phyloP scores from a whole-genome alignment of 2,888 invertebrate genomes.

The Drosophila putrida region DNA sequence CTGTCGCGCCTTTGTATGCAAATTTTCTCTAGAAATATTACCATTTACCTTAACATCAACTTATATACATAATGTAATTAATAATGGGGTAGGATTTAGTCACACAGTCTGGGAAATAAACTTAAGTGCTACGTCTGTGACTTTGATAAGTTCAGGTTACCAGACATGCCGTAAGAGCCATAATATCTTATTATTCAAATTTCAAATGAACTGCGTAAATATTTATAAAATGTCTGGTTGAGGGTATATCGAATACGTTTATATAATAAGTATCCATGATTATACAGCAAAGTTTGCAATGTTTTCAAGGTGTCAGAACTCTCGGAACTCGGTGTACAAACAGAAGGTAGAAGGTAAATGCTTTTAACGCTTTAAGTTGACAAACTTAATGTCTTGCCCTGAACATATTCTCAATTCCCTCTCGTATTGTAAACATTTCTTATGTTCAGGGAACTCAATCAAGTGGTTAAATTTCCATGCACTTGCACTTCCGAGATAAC shows the following conservation, averaged over 20 bases:
- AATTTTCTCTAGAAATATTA: slow-evolving; percentile 41
- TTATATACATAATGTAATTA: slow-evolving; percentile 21
- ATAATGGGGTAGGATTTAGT: slow-evolving; percentile 8
- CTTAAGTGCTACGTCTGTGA: slow-evolving; percentile 10
- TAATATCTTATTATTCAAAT: slow-evolving; percentile 53
- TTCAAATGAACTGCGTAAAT: slow-evolving; percentile 46
- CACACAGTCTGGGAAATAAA: slow-evolving; percentile 1
- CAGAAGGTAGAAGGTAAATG: slow-evolving; percentile 37
- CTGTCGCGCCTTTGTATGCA: slow-evolving; percentile 66
- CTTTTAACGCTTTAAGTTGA: slow-evolving; percentile 41
- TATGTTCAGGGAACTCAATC: slow-evolving; percentile 28
- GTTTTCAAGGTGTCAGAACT: slow-evolving; percentile 34
- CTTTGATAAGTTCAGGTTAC: slow-evolving; percentile 25
- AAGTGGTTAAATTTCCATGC: slow-evolving; percentile 50
- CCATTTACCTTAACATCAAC: slow-evolving; percentile 1
- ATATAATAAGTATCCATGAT: slow-evolving; percentile 23
- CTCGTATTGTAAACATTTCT: slow-evolving; percentile 14
- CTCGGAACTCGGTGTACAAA: slow-evolving; percentile 20
- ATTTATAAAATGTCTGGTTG: slow-evolving; percentile 35
- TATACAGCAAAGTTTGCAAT: slow-evolving; percentile 39
- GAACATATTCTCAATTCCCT: slow-evolving; percentile 20
- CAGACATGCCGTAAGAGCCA: slow-evolving; percentile 19
- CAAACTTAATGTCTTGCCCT: slow-evolving; percentile 33
- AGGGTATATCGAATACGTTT: neutral
- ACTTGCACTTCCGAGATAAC: slow-evolving; percentile 72